These are phyloP conservation scores for Drosophila rufa DNA, from an alignment of 1,140 invertebrate species.

Conservation along the genomic window DNA sequence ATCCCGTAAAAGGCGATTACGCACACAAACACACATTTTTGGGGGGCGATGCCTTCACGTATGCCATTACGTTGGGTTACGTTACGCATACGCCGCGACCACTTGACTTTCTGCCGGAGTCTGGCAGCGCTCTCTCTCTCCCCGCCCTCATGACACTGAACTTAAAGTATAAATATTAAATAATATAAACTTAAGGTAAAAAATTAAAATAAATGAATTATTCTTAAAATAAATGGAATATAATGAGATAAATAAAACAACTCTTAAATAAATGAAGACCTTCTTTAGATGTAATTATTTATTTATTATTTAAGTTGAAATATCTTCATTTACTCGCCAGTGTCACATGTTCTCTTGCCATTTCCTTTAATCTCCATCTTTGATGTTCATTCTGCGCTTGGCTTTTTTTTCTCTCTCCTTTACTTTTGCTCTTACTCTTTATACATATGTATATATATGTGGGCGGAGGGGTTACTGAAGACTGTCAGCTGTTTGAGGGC, in stretches of 20 bases:
- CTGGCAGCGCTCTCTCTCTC: background rate
- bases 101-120: constrained; percentile 60
- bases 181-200: background rate
- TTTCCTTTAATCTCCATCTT: background rate
- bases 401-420: background rate
- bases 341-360: background rate
- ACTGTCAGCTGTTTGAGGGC: constrained; percentile 32
- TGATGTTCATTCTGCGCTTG: constrained; percentile 14
- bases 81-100: constrained; percentile 66
- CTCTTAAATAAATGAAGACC: background rate
- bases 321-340: background rate
- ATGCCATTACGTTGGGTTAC: constrained; percentile 55
- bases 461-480: background rate
- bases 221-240: background rate
- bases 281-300: background rate
- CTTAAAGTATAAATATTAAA: background rate
- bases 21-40: constrained; percentile 18
- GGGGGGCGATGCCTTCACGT: constrained; percentile 52
- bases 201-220: no score
- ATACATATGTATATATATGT: background rate
- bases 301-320: background rate
- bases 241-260: background rate
- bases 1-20: constrained; percentile 63
- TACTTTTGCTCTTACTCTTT: background rate
- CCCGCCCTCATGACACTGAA: background rate